Base-by-base conservation (phyloP, 2,113 vertebrate species). In the Philantomba maxwellii region DNA sequence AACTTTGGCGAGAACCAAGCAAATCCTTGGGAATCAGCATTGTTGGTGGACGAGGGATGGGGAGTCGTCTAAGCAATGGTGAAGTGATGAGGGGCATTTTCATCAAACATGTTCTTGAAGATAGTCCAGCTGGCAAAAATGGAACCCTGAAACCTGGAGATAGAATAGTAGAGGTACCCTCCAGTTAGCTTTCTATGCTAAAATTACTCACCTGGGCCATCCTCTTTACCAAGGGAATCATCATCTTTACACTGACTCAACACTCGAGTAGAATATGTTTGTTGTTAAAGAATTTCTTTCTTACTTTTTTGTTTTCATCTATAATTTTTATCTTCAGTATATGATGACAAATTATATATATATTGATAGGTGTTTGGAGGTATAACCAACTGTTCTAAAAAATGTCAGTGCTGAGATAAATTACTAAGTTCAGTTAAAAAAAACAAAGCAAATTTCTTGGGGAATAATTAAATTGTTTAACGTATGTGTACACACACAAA, bases 21-120 rank as follows among this genome's bases (percentile, higher is more conserved):
- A 99, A 99, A 98, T 99, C 99, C 23, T 96, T 99, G 98, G 99
- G 99, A 73, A 99, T 99, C 98, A 99, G 99, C 95, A 99, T 99
- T 83, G 99, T 99, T 78, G 99, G 99, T 91, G 99, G 99, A 85
- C 98, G 99, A 95, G 99, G 99, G 62, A 99, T 99, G 99, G 99
- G 99, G 92, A 99, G 99, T 97, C 99, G 99, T 2, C 98, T 99
- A 77, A 99, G 99, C 98, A 99, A 99, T 1, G 99, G 99, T 39
- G 99, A 99, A 98, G 99, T 99, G 95, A 99, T 99, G 99, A 99
- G 99, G 96, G 99, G 99, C 75, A 99, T 99, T 98, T 99, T 99
- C 97, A 99, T 99, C 97, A 99, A 99, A 83, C 99, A 99, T 77
- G 99, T 99, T 97, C 98, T 99, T 91, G 99, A 99, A 96, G 99